Evolutionary conservation across 2,888 invertebrate genomes (phyloP).

Genomic region (Philereme vetulata): DNA sequence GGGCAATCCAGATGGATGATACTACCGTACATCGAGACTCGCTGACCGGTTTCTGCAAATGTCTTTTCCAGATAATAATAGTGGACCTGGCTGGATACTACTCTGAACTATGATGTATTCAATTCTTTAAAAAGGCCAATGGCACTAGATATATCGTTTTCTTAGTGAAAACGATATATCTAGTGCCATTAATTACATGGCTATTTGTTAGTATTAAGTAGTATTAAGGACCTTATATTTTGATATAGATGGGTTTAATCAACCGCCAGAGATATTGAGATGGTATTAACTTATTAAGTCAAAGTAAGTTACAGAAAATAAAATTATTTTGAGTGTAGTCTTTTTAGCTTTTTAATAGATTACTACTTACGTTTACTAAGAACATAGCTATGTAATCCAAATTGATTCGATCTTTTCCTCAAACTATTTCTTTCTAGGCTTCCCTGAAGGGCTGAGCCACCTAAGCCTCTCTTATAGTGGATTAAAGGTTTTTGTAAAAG

Average conservation of each 20-base stretch:
- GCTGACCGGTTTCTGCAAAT: conserved; percentile 57
- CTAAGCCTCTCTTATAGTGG: conserved; percentile 29
- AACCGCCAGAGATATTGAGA: too few relatives aligned
- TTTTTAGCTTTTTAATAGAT: too few relatives aligned
- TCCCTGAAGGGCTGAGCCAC: conserved; percentile 48
- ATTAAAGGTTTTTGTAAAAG: conserved; percentile 1
- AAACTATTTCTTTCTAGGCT: conserved; percentile 54
- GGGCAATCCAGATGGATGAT: not conserved
- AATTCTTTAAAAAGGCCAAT: conserved; percentile 43
- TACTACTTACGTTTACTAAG: too few relatives aligned
- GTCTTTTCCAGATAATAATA: conserved; percentile 47
- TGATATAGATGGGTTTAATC: too few relatives aligned
- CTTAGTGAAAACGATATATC: not conserved
- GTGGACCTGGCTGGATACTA: not conserved
- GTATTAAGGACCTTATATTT: too few relatives aligned
- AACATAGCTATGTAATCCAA: conserved; percentile 21
- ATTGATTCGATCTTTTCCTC: conserved; percentile 49
- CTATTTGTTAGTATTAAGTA: too few relatives aligned
- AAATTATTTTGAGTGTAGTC: too few relatives aligned
- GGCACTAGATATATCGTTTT: not conserved
- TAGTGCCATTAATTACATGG: too few relatives aligned
- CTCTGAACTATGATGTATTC: conserved; percentile 37
- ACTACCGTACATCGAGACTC: conserved; percentile 44
- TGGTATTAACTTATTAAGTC: too few relatives aligned
- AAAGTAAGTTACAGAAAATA: too few relatives aligned